These are phyloP conservation scores for Orgyia antiqua DNA, from an alignment of 2,888 invertebrate species.

Conservation along the genomic window DNA sequence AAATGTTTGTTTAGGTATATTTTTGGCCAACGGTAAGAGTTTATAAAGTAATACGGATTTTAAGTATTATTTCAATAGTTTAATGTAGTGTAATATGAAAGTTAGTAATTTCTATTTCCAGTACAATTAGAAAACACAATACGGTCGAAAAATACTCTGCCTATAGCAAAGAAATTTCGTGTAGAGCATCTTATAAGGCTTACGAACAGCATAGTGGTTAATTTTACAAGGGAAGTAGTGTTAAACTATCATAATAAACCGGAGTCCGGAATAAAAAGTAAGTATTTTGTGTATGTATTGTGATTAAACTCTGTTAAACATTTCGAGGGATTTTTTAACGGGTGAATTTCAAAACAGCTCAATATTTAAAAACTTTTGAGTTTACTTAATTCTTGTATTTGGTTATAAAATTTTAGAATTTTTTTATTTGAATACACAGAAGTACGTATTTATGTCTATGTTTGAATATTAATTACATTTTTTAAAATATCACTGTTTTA, in stretches of 20 bases:
- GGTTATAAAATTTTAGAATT: too few relatives aligned
- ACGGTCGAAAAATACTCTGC: not conserved
- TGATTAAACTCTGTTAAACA: too few relatives aligned
- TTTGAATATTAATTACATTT: too few relatives aligned
- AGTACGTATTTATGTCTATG: too few relatives aligned
- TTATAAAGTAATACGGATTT: not conserved
- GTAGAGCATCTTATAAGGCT: not conserved
- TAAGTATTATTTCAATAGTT: too few relatives aligned
- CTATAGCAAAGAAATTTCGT: not conserved
- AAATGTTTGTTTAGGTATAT: conserved; percentile 44
- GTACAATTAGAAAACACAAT: conserved; percentile 1
- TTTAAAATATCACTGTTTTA: too few relatives aligned
- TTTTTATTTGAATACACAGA: too few relatives aligned
- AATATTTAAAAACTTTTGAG: too few relatives aligned
- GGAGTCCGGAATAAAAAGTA: not conserved
- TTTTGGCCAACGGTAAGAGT: conserved; percentile 44
- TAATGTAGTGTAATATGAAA: too few relatives aligned
- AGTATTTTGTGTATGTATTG: conserved; percentile 1
- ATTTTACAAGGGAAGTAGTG: not conserved
- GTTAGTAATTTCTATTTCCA: not conserved
- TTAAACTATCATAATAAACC: not conserved
- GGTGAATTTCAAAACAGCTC: too few relatives aligned
- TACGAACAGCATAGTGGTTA: not conserved
- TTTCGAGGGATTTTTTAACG: too few relatives aligned
- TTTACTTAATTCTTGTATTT: too few relatives aligned